These are phyloP conservation scores for Pogonocichla stellata DNA, from an alignment of 2,113 vertebrate species.

Conservation along the genomic window DNA sequence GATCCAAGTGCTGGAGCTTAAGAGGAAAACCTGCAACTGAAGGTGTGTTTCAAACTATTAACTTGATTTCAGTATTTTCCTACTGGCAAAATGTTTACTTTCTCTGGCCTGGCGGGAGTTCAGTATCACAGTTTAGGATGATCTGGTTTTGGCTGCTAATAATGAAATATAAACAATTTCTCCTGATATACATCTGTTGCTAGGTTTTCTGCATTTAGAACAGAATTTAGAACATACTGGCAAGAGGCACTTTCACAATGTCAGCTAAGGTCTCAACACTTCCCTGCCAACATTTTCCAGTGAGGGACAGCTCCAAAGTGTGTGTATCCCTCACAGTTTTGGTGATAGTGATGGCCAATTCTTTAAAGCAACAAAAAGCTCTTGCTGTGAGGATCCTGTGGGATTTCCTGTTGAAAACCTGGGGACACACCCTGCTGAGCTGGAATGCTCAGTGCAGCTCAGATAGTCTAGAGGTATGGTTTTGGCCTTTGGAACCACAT, in stretches of 20 bases:
- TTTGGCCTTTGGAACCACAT: not conserved
- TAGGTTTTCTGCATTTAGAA: slow-evolving; percentile 17
- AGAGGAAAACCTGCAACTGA: not conserved
- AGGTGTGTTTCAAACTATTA: not conserved
- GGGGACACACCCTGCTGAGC: not conserved
- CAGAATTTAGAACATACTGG: slow-evolving; percentile 3
- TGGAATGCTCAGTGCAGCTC: not conserved
- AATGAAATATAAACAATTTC: slow-evolving; percentile 30
- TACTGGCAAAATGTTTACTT: slow-evolving; percentile 14
- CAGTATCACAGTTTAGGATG: not conserved
- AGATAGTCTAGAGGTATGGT: not conserved
- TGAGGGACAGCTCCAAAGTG: not conserved
- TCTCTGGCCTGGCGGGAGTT: not conserved
- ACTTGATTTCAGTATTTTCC: slow-evolving; percentile 14
- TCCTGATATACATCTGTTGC: slow-evolving; percentile 39
- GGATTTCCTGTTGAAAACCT: not conserved
- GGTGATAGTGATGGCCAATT: not conserved
- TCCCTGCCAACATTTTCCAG: not conserved
- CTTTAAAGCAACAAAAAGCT: not conserved
- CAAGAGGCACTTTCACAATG: not conserved
- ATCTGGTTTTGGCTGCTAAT: slow-evolving; percentile 12
- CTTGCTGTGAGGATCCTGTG: not conserved
- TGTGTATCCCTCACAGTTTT: not conserved
- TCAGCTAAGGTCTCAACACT: slow-evolving; percentile 17
- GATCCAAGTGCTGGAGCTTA: not conserved